Percentiles rank a stretch among this genome's conserved stretches.
These are phyloP conservation scores for Lochmaea capreae DNA, from an alignment of 2,888 invertebrate genomes.

Conservation along the genomic window DNA sequence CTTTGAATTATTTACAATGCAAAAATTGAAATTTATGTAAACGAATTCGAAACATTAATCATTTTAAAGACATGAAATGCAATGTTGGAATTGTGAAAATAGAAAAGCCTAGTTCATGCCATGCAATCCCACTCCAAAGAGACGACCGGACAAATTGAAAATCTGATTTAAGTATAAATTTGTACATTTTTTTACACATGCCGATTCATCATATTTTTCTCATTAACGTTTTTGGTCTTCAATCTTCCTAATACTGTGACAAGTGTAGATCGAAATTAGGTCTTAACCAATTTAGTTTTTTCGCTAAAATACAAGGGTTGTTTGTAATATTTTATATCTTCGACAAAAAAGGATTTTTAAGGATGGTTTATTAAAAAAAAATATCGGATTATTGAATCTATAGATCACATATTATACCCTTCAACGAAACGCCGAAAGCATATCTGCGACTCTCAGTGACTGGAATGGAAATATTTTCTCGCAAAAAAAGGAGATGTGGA, in stretches of 20 bases:
- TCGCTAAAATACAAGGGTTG: too few species aligned
- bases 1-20: background rate
- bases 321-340: too few species aligned
- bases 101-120: background rate
- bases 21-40: background rate
- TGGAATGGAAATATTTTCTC: conserved; percentile 15
- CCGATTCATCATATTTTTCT: background rate
- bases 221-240: background rate
- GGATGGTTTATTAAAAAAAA: background rate
- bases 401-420: background rate
- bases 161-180: background rate
- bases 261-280: background rate
- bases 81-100: background rate
- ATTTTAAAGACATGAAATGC: background rate
- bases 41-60: background rate
- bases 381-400: background rate
- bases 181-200: background rate
- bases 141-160: background rate
- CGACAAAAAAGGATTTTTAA: too few species aligned
- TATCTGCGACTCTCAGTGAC: background rate
- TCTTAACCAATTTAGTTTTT: background rate
- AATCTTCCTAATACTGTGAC: background rate
- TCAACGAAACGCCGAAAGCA: background rate
- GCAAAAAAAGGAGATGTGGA: conserved; percentile 18
- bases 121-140: background rate